These are phyloP conservation scores for Callospermophilus lateralis DNA, from an alignment of 2,113 vertebrate genomes.

Conservation along the genomic window DNA sequence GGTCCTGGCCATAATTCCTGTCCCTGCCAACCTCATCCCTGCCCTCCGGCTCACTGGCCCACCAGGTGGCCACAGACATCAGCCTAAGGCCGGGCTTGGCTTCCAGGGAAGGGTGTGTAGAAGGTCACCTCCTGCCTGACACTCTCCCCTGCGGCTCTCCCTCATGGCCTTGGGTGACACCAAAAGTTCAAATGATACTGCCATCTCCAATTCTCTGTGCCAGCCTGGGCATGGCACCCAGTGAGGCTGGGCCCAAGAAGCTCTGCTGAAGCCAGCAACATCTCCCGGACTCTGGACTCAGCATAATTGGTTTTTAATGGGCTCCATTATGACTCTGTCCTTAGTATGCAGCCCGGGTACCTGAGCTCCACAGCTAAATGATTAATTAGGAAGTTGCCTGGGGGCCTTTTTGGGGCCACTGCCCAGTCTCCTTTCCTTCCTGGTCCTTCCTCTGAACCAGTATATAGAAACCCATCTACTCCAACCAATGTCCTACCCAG, in stretches of 20 bases:
- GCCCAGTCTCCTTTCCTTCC: conserved; percentile 59
- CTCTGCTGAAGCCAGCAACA: conserved; percentile 40
- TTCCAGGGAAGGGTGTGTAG: neutral
- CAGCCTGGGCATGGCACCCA: neutral
- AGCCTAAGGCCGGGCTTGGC: neutral
- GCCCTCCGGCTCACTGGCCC: neutral
- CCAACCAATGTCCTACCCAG: neutral
- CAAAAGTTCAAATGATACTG: neutral
- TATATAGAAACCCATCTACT: neutral
- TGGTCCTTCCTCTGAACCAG: neutral
- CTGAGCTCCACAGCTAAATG: conserved; percentile 51
- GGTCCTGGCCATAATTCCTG: too few relatives aligned
- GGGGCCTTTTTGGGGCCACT: conserved; percentile 42
- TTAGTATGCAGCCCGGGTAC: conserved; percentile 9
- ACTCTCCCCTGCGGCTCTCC: neutral
- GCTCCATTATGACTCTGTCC: conserved; percentile 49
- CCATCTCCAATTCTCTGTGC: neutral
- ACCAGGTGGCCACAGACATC: neutral
- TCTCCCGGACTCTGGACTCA: neutral
- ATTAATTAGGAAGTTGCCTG: conserved; percentile 57
- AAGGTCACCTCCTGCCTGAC: neutral
- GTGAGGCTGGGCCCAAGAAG: neutral
- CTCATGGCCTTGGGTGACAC: neutral
- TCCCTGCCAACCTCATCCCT: neutral
- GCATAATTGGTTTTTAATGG: conserved; percentile 78